Percentiles rank a stretch among this genome's conserved stretches.
phyloP scores from a whole-genome alignment of 1,140 invertebrate genomes.

The Thaumatotibia leucotreta region DNA sequence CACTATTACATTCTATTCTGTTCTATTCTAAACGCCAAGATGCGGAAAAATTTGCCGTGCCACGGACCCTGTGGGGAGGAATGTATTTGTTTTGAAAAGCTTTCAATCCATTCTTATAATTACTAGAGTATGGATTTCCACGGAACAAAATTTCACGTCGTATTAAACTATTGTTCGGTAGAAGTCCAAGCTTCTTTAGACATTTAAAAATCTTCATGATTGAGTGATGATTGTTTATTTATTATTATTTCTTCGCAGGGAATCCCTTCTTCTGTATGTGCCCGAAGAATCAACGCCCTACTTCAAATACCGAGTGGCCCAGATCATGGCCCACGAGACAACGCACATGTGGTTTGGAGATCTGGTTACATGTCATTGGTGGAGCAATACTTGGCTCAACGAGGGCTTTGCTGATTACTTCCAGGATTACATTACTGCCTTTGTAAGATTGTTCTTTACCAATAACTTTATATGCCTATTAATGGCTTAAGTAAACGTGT shows the following conservation, averaged over 20 bases:
- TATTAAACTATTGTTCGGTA: too few species aligned
- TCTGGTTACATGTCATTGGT: slow-evolving; percentile 83
- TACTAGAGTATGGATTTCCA: too few species aligned
- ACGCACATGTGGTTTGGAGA: slow-evolving; percentile 83
- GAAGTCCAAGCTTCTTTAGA: too few species aligned
- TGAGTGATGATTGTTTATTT: neutral
- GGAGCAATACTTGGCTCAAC: slow-evolving; percentile 83
- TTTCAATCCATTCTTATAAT: too few species aligned
- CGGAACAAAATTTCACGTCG: too few species aligned
- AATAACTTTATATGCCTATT: too few species aligned
- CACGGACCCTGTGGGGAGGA: too few species aligned
- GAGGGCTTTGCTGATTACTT: slow-evolving; percentile 85
- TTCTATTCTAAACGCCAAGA: too few species aligned
- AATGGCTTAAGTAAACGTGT: too few species aligned
- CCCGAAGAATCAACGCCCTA: slow-evolving; percentile 49
- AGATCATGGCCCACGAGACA: slow-evolving; percentile 80
- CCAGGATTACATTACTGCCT: slow-evolving; percentile 76
- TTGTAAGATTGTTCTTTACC: slow-evolving; percentile 32
- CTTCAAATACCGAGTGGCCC: slow-evolving; percentile 69
- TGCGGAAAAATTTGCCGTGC: too few species aligned
- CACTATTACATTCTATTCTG: too few species aligned
- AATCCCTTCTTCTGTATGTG: slow-evolving; percentile 46
- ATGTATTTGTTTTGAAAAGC: too few species aligned
- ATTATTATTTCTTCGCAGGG: slow-evolving; percentile 33
- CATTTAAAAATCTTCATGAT: neutral